Conservation (phyloP, 37 sponge, comb jelly and placozoan species). For the Theonella swinhoei region DNA sequence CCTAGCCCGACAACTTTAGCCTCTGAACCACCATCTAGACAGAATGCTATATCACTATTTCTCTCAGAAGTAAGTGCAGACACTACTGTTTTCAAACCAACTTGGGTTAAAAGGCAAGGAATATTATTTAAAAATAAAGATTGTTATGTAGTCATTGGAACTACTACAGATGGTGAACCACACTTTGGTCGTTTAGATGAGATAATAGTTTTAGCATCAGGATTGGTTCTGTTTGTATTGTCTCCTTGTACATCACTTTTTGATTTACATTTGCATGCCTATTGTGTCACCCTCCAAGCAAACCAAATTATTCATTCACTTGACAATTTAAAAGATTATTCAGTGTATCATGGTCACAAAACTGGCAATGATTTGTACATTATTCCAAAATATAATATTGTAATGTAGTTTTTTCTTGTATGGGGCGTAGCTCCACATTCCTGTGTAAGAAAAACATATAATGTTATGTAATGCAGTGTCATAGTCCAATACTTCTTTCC, state of each 20-base stretch:
- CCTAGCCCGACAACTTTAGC: neutral
- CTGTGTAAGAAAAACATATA: too few relatives aligned
- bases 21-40: neutral
- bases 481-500: too few relatives aligned
- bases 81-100: constrained; percentile 5
- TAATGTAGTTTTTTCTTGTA: too few relatives aligned
- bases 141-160: constrained; percentile 22
- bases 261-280: constrained; percentile 49
- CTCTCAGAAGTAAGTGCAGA: constrained; percentile 5
- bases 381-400: too few relatives aligned
- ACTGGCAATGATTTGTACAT: too few relatives aligned
- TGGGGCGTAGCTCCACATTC: too few relatives aligned
- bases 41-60: neutral
- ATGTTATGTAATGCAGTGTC: too few relatives aligned
- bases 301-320: constrained; percentile 14
- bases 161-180: constrained; percentile 26
- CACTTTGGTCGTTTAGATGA: constrained; percentile 20
- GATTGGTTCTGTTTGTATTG: neutral
- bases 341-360: too few relatives aligned
- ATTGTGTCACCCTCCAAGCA: constrained; percentile 10
- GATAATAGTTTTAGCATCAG: neutral
- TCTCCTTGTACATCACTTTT: constrained; percentile 5
- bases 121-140: neutral
- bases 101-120: constrained; percentile 27
- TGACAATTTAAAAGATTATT: too few relatives aligned